Conservation (phyloP, 2,113 vertebrate species). For the Spheniscus mendiculus region DNA sequence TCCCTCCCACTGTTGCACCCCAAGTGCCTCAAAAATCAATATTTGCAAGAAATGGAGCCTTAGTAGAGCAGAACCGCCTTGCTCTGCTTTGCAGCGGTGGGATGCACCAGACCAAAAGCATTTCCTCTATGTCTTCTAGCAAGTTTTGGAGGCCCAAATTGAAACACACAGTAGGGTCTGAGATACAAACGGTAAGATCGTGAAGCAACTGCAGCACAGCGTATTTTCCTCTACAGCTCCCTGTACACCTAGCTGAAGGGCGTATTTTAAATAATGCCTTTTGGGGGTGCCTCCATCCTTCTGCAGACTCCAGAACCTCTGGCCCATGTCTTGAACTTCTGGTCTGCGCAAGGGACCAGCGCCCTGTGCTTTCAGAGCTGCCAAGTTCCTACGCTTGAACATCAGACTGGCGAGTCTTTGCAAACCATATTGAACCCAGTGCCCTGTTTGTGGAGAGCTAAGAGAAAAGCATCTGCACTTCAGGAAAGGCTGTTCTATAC, state of each 20-base stretch:
- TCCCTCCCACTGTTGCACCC: not conserved
- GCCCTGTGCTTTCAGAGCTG: fast-evolving
- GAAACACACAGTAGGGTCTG: not conserved
- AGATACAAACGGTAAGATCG: not conserved
- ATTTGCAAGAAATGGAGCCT: not conserved
- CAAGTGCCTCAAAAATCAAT: not conserved
- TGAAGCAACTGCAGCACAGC: not conserved
- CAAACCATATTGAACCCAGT: not conserved
- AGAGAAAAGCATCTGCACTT: not conserved
- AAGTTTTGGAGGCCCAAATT: not conserved
- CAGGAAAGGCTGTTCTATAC: not conserved
- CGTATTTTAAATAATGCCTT: not conserved
- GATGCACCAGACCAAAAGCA: not conserved
- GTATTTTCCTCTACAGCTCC: not conserved
- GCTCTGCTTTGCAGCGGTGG: not conserved
- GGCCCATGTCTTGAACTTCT: not conserved
- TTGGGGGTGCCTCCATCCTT: not conserved
- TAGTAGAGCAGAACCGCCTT: not conserved
- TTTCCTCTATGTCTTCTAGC: not conserved
- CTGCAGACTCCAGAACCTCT: not conserved
- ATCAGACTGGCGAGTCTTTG: not conserved
- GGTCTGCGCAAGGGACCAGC: not conserved
- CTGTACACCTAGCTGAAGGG: not conserved
- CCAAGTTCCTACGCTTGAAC: not conserved
- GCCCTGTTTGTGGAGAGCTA: not conserved